These are phyloP conservation scores for Lepisosteus oculatus DNA, from an alignment of 2,113 vertebrate genomes.

Conservation along the genomic window DNA sequence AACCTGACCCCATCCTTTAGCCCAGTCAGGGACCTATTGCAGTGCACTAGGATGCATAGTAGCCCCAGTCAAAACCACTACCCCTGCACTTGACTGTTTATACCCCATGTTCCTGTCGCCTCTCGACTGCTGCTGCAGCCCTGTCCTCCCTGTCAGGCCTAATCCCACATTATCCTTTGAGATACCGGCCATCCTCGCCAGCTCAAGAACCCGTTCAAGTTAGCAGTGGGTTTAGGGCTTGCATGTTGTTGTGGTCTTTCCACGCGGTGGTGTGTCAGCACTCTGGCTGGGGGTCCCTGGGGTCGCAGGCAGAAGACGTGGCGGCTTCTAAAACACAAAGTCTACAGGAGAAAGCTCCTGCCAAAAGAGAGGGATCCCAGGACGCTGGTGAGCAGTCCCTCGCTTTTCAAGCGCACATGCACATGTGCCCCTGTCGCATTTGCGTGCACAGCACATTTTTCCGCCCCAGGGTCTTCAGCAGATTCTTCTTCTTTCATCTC, in stretches of 20 bases:
- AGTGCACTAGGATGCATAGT: too few relatives aligned
- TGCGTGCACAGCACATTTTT: slow-evolving; percentile 7
- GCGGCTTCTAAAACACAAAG: too few relatives aligned
- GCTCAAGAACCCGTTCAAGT: slow-evolving; percentile 46
- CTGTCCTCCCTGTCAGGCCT: slow-evolving; percentile 30
- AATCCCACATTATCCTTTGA: slow-evolving; percentile 45
- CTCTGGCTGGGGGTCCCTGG: not conserved
- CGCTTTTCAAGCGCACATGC: not conserved
- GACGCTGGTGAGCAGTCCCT: not conserved
- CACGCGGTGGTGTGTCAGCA: slow-evolving; percentile 27
- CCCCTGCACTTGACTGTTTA: slow-evolving; percentile 7
- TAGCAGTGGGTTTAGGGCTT: slow-evolving; percentile 40
- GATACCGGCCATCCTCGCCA: slow-evolving; percentile 42
- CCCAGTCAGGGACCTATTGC: too few relatives aligned
- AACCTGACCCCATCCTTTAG: too few relatives aligned
- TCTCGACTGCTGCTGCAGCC: slow-evolving; percentile 2
- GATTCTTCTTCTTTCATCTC: too few relatives aligned
- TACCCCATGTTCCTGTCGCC: slow-evolving; percentile 9
- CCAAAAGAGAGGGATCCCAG: not conserved
- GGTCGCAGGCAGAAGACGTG: too few relatives aligned
- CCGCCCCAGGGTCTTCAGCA: not conserved
- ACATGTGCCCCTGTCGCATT: not conserved
- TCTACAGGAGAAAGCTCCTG: too few relatives aligned
- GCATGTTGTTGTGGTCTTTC: too few relatives aligned
- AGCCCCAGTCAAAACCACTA: too few relatives aligned